phyloP scores from a whole-genome alignment of 2,888 invertebrate species.

The Meiosimyza platycephala region DNA sequence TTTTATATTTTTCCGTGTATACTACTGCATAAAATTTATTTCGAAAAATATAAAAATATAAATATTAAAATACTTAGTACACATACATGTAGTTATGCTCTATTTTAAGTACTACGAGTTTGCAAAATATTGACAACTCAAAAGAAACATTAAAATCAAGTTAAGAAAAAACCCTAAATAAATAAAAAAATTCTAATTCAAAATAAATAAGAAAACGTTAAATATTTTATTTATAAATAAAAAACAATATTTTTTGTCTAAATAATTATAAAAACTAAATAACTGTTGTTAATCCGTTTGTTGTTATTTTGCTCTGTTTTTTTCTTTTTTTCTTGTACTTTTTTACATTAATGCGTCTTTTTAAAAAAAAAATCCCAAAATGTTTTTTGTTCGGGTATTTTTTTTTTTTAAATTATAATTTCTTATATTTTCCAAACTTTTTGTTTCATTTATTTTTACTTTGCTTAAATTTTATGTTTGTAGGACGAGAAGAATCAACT shows the following conservation, averaged over 20 bases:
- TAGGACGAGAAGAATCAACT: constrained; percentile 97
- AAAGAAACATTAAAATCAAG: no score
- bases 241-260: constrained; percentile 13
- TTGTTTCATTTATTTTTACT: constrained; percentile 73
- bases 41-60: no score
- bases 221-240: constrained; percentile 38
- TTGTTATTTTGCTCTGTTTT: constrained; percentile 62
- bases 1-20: no score
- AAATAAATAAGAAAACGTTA: constrained; percentile 48
- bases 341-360: constrained; percentile 31
- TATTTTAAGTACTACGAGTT: no score
- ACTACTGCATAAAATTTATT: no score
- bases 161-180: no score
- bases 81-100: no score
- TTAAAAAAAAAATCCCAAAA: background rate
- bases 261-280: constrained; percentile 37
- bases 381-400: background rate
- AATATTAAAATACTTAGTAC: no score
- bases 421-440: constrained; percentile 18
- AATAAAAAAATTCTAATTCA: constrained; percentile 30
- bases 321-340: constrained; percentile 61
- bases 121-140: no score
- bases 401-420: background rate
- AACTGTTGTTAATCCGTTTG: constrained; percentile 53
- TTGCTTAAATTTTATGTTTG: constrained; percentile 71